phyloP scores from a whole-genome alignment of 2,797 vertebrate genomes.

The Agapornis canus region DNA sequence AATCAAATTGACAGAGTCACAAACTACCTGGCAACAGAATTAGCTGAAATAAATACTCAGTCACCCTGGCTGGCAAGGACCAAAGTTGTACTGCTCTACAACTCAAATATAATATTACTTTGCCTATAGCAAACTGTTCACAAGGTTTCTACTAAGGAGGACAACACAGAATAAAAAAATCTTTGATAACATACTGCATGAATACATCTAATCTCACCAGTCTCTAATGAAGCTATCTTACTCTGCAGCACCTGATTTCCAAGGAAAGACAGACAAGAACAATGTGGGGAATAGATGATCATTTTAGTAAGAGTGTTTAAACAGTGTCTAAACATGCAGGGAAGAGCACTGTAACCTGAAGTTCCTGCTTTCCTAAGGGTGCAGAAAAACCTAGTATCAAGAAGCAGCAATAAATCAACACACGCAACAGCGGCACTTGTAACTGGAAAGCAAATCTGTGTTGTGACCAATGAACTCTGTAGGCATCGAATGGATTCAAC shows the following conservation, averaged over 20 bases:
- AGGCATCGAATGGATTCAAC: neutral
- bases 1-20: accelerated
- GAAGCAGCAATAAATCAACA: neutral
- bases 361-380: neutral
- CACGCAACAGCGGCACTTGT: neutral
- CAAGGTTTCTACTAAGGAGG: neutral
- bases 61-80: neutral
- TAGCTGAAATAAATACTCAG: neutral
- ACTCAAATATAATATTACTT: neutral
- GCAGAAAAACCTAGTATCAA: neutral
- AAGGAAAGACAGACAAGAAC: neutral
- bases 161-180: neutral
- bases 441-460: neutral
- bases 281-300: neutral
- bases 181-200: neutral
- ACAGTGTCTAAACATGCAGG: neutral
- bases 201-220: neutral
- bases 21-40: neutral
- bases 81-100: neutral
- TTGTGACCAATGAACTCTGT: neutral
- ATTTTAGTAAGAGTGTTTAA: neutral
- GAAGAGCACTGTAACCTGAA: neutral
- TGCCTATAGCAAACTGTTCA: neutral
- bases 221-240: neutral
- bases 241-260: neutral